These are phyloP conservation scores for Encarsia formosa DNA, from an alignment of 2,888 invertebrate genomes.

Conservation along the genomic window DNA sequence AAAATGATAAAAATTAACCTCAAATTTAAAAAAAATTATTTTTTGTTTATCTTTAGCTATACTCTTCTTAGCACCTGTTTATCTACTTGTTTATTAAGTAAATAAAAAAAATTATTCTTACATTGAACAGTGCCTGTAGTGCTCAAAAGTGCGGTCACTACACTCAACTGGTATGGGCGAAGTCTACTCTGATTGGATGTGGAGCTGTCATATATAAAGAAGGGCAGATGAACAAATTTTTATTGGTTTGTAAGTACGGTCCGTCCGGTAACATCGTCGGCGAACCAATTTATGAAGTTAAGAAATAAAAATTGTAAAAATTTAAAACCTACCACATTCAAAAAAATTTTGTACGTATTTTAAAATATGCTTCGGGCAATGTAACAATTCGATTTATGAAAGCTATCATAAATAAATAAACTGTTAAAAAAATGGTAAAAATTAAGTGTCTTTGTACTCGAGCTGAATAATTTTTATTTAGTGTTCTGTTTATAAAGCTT, in stretches of 20 bases:
- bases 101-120: no score
- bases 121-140: no score
- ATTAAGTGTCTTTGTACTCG: no score
- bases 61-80: no score
- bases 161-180: slow-evolving; percentile 52
- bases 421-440: neutral
- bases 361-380: no score
- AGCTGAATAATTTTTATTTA: no score
- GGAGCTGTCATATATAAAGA: slow-evolving; percentile 47
- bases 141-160: slow-evolving; percentile 42
- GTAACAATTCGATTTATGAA: neutral
- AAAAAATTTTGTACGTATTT: neutral
- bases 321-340: neutral
- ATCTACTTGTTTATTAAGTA: no score
- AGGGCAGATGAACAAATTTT: slow-evolving; percentile 33
- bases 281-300: slow-evolving; percentile 35
- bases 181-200: slow-evolving; percentile 52
- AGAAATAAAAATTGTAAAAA: neutral
- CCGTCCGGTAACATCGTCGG: slow-evolving; percentile 45
- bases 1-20: no score
- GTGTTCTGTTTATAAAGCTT: no score
- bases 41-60: no score
- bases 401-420: neutral
- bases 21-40: neutral
- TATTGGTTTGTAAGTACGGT: slow-evolving; percentile 51